Base-by-base conservation (phyloP, 2,888 invertebrate genomes). In the Hecatera dysodea region DNA sequence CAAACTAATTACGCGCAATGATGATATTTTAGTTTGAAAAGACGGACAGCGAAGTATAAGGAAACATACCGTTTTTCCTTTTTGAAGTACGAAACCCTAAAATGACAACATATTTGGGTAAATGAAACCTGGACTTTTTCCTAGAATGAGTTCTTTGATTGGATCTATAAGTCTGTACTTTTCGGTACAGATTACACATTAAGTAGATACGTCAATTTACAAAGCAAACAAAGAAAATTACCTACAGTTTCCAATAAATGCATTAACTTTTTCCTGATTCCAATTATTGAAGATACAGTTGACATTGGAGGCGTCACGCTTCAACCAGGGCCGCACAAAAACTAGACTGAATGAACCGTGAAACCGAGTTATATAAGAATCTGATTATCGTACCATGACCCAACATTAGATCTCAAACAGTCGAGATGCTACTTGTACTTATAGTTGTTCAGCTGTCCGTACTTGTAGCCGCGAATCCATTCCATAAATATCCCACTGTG, bases 401-500 rank as follows among this genome's bases (percentile, higher is more conserved):
- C 87, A 87, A 88, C 92, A 95, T 91, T 85, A 65, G 56, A 75
- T 66, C 29, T 22, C 44, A 60, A 83, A 81, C 90, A 87, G 86
- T 86, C 89, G 91, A 88, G 85, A 94, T 96, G 93, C 86, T 93
- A 89, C 87, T 93, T 71, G 85, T 86, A 80, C 82, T 91, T 15
- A 44, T 92, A 24, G 48, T 90, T 68, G 85, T 75, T 72, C 87
- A 91, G 72, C 72, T 91, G 62, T 75, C 89, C 67, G 82, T 87
- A 59, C 71, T 91, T 19, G 82, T 85, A 29, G 72, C 86, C 15
- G 93, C 92, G 1, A 93, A 90, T 86, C 94, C 96, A 11, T 93
- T 94, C 64, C 94, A 94, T 75, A 94, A 94, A 81, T 95, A 95
- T 68, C 96, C 96, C 1, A 95, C 91, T 76, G 92, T 93, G 56